Base-by-base conservation (phyloP, 2,113 vertebrate species). In the Xiphorhynchus elegans region DNA sequence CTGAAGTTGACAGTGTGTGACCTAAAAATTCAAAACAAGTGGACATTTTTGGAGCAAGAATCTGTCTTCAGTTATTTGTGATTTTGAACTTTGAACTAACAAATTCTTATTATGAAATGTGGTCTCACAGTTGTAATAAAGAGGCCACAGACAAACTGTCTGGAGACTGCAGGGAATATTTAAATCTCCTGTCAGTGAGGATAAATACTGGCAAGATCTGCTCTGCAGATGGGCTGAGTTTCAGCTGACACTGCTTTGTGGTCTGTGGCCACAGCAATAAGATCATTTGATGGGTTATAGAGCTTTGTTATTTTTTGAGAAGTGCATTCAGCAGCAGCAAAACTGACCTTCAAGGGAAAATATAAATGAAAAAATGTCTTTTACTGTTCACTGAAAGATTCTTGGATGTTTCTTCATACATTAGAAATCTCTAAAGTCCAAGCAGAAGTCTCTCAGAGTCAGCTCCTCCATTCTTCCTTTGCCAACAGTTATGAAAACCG, bases 171-270 rank as follows among this genome's bases (percentile, higher is more conserved):
- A 75, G 77, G 62, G 64, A 84, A 26, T 81, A 75, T 80, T 91
- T 81, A 52, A 77, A 63, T 84, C 56, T 67, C 69, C 33, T 94
- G 80, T 78, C 84, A 87, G 40, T 63, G 83, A 82, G 56, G 74
- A 82, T 84, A 93, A 87, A 87, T 63, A 72, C 84, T 94, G 87
- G 80, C 80, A 78, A 52, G 60, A 52, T 89, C n/a, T 70, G 59
- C 25, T 94, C 70, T 94, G 73, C 81, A 93, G 69, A 84, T 78
- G 84, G 81, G 35, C 87, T 75, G 29, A 81, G 73, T 66, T 95
- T 59, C 60, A 84, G 66, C 66, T 89, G 74, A 84, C 44, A 42
- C 50, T 62, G 47, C 47, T 93, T 70, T 84, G 83, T 7, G 7
- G 69, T 87, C 81, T 82, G 44, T 82, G 75, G 81, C 56, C 44